A percentile compares a stretch with the other conserved stretches of the same genome.
phyloP scores from a whole-genome alignment of 2,113 vertebrate genomes.

The Sinocyclocheilus maitianheensis region DNA sequence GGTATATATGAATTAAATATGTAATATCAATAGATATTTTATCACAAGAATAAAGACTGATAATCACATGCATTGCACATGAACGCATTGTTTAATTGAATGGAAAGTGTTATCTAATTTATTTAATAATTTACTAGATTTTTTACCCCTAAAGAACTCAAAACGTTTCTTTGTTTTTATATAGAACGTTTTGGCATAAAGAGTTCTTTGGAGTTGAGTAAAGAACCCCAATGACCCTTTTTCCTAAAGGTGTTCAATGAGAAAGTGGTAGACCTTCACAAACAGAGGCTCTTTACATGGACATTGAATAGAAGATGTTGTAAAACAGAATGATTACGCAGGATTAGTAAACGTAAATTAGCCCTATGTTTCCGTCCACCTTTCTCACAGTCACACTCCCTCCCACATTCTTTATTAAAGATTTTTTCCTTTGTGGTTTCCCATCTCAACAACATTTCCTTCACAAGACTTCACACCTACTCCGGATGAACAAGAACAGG shows the following conservation, averaged over 20 bases:
- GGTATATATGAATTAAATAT: no score
- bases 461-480: conserved; percentile 45
- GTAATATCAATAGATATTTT: no score
- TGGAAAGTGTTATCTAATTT: no score
- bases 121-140: no score
- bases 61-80: no score
- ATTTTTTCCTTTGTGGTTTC: conserved; percentile 66
- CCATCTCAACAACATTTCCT: conserved; percentile 54
- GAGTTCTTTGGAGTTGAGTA: background rate
- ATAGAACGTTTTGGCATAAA: background rate
- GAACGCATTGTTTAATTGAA: no score
- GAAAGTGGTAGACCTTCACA: background rate
- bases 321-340: conserved; percentile 7
- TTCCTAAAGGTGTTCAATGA: background rate
- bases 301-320: conserved; percentile 21
- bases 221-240: background rate
- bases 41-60: no score
- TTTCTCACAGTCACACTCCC: conserved; percentile 46
- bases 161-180: no score
- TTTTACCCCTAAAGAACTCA: no score
- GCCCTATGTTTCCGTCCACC: conserved; percentile 45
- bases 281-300: conserved; percentile 7
- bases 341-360: conserved; percentile 22
- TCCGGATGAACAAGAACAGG: conserved; percentile 53
- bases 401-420: conserved; percentile 47